phyloP scores from a whole-genome alignment of 2,113 vertebrate genomes.

The Nerophis ophidion region DNA sequence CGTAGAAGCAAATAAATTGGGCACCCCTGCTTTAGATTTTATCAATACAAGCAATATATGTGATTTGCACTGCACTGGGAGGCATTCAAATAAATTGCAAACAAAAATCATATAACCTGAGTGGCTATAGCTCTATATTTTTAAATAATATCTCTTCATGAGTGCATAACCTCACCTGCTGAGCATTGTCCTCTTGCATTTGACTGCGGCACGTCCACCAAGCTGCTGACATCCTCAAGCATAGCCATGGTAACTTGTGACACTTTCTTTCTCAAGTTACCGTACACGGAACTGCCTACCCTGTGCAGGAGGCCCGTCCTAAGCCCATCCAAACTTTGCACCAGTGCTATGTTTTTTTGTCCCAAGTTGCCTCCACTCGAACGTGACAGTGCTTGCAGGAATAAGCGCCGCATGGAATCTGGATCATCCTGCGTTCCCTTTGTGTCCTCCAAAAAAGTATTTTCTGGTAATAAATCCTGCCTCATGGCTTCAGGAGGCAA shows the following conservation, averaged over 20 bases:
- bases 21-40: too few relatives aligned
- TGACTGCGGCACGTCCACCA: conserved; percentile 73
- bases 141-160: background rate
- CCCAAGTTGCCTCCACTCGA: conserved; percentile 56
- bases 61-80: too few relatives aligned
- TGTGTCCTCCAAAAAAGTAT: conserved; percentile 37
- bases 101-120: too few relatives aligned
- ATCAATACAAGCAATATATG: too few relatives aligned
- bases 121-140: too few relatives aligned
- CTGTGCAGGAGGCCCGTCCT: conserved; percentile 73
- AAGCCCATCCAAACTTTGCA: conserved; percentile 73
- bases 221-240: conserved; percentile 76
- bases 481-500: conserved; percentile 58
- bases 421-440: conserved; percentile 31
- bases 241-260: conserved; percentile 76
- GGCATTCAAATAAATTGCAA: too few relatives aligned
- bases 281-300: conserved; percentile 78
- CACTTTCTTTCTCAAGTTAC: conserved; percentile 77
- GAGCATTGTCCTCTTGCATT: conserved; percentile 72
- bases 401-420: conserved; percentile 60
- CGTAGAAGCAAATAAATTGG: too few relatives aligned
- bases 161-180: conserved; percentile 64
- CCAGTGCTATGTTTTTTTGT: conserved; percentile 69
- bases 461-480: conserved; percentile 41
- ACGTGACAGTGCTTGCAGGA: conserved; percentile 74